phyloP scores from a whole-genome alignment of 2,113 vertebrate genomes.

The Orycteropus afer region DNA sequence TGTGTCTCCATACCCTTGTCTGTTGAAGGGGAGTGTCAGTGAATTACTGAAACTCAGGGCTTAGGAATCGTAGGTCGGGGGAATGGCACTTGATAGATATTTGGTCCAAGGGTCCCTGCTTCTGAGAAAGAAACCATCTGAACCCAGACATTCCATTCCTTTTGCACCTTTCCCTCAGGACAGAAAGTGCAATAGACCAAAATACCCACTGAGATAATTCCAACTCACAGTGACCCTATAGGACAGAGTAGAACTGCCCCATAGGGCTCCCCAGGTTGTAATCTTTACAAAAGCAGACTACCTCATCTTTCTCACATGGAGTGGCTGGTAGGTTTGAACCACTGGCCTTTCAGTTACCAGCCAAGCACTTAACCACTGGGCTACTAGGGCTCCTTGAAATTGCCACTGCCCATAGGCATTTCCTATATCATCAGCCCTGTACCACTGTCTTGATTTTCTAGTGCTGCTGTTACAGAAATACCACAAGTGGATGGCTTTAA shows the following conservation, averaged over 20 bases:
- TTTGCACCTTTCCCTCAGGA: background rate
- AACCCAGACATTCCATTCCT: background rate
- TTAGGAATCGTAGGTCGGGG: background rate
- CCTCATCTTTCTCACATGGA: background rate
- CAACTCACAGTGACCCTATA: background rate
- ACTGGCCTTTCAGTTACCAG: background rate
- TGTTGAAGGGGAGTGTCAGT: fast-evolving
- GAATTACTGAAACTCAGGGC: background rate
- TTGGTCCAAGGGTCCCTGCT: background rate
- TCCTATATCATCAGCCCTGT: fast-evolving
- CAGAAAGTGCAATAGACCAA: background rate
- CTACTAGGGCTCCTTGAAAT: background rate
- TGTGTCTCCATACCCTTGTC: background rate
- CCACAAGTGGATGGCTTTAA: no score
- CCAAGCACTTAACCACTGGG: background rate
- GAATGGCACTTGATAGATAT: background rate
- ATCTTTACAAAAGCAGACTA: no score
- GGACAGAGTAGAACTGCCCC: no score
- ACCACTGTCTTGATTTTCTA: no score
- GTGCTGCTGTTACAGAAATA: no score
- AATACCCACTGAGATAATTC: background rate
- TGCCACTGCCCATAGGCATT: background rate
- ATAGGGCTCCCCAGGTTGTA: background rate
- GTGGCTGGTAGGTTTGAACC: background rate
- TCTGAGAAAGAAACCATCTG: background rate